phyloP scores from a whole-genome alignment of 1,140 invertebrate species.

The Brachystomella parvula region DNA sequence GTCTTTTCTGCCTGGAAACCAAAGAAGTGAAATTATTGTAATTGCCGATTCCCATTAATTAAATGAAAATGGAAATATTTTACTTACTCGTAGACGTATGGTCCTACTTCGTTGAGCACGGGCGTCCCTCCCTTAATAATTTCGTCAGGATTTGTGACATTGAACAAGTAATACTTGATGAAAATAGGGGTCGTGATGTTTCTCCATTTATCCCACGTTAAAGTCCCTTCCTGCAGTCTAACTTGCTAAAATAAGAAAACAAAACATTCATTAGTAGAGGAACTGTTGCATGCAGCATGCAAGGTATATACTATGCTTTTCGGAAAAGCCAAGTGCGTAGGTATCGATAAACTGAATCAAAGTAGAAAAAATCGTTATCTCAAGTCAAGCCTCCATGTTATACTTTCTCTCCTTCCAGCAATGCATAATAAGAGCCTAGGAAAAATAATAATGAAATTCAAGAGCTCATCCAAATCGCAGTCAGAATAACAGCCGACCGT shows the following conservation, averaged over 20 bases:
- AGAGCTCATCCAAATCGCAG: no score
- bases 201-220: conserved; percentile 27
- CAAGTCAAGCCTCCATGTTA: no score
- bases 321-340: no score
- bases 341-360: no score
- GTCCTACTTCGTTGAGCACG: conserved; percentile 43
- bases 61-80: neutral
- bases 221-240: neutral
- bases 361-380: no score
- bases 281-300: no score
- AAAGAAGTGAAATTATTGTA: neutral
- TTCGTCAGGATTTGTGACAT: conserved; percentile 46
- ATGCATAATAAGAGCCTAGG: no score
- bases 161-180: conserved; percentile 46
- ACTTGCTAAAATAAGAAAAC: conserved; percentile 13
- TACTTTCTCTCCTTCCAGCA: no score
- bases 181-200: conserved; percentile 35
- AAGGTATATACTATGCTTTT: no score
- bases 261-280: no score
- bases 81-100: conserved; percentile 39
- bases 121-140: conserved; percentile 42
- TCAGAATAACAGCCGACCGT: no score
- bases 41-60: neutral
- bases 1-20: conserved; percentile 23
- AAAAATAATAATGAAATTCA: no score